These are phyloP conservation scores for Zeus faber DNA, from an alignment of 2,113 vertebrate species.

Conservation along the genomic window DNA sequence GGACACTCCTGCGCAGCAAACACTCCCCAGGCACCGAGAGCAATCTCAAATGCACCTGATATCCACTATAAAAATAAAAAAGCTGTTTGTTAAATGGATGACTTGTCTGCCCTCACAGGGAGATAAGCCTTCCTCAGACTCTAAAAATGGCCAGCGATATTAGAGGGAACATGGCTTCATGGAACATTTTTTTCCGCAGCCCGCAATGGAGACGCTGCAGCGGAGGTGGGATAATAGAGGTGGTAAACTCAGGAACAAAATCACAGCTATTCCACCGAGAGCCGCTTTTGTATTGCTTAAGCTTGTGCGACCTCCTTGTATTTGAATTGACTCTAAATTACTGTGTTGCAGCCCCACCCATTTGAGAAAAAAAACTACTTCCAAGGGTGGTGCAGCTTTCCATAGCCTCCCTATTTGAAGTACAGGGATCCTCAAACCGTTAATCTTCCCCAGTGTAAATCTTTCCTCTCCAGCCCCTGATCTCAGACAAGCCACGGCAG, in stretches of 20 bases:
- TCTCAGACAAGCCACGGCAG: conserved; percentile 49
- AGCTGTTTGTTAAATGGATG: conserved; percentile 38
- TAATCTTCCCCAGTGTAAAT: conserved; percentile 2
- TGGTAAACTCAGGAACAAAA: too few relatives aligned
- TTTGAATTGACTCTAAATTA: too few relatives aligned
- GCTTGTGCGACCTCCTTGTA: too few relatives aligned
- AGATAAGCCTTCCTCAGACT: conserved; percentile 38
- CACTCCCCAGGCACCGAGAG: conserved; percentile 31
- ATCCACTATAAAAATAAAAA: conserved; percentile 45
- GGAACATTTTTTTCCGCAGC: too few relatives aligned
- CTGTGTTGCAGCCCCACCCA: too few relatives aligned
- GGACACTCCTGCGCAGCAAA: conserved; percentile 7
- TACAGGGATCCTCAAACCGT: conserved; percentile 18
- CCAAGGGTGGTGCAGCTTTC: too few relatives aligned
- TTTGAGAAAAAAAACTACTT: too few relatives aligned
- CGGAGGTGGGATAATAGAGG: too few relatives aligned
- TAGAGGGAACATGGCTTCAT: conserved; percentile 8
- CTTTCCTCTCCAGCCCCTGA: conserved; percentile 16
- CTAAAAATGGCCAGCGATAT: conserved; percentile 34
- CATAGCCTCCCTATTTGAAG: too few relatives aligned
- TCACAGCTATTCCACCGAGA: too few relatives aligned
- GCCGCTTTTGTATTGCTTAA: too few relatives aligned
- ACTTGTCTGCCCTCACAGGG: conserved; percentile 19
- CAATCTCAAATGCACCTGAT: conserved; percentile 59
- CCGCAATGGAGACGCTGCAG: too few relatives aligned